A percentile compares a stretch with the other conserved stretches of the same genome.
Conservation (phyloP, 2,797 vertebrate species). For the Argentina silus region DNA sequence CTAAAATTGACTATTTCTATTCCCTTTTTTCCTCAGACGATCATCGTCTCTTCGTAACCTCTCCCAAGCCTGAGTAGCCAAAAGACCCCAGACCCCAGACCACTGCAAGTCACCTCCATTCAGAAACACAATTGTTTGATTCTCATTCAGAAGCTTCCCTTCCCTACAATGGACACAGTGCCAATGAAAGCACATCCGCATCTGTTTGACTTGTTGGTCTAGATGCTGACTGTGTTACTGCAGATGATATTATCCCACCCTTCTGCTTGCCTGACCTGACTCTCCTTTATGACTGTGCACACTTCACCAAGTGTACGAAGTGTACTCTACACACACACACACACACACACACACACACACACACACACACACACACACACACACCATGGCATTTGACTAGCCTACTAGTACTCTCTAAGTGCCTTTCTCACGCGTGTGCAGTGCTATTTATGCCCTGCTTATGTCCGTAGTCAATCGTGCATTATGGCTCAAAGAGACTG, state of each 20-base stretch:
- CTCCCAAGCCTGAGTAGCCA: neutral
- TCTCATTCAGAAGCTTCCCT: neutral
- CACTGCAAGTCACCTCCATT: neutral
- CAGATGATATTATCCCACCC: neutral
- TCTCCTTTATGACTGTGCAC: neutral
- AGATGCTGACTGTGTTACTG: neutral
- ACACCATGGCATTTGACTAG: no score
- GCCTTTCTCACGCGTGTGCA: no score
- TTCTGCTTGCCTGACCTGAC: neutral
- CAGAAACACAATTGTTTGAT: neutral
- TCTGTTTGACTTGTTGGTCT: neutral
- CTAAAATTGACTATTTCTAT: neutral
- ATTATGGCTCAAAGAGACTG: no score
- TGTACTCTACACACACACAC: no score
- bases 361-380: no score
- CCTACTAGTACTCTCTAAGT: no score
- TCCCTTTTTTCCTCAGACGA: conserved; percentile 10
- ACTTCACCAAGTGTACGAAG: neutral
- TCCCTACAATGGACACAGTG: conserved; percentile 5
- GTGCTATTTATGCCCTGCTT: no score
- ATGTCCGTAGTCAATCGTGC: no score
- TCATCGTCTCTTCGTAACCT: neutral
- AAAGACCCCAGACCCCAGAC: neutral
- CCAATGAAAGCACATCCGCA: neutral
- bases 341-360: no score